Evolutionary conservation across 2,113 vertebrate genomes (phyloP), one percentile per base, ranked within the genome.

Genomic region (Ascaphus truei): DNA sequence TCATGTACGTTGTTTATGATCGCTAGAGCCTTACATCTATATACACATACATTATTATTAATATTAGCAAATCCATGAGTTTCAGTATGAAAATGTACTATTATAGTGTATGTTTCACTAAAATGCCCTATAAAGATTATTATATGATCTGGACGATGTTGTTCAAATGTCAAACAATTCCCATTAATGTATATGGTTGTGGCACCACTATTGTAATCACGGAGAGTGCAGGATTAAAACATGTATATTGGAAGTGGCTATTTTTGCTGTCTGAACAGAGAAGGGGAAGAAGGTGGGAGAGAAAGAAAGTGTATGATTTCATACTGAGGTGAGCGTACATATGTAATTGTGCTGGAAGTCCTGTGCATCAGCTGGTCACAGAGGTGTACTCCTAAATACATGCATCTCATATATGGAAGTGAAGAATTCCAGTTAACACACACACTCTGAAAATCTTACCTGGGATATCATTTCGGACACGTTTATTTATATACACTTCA

Each of bases 331-430:
- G 41, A 36, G 33, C 47, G 18, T 33, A 53, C 34, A 7, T 10
- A 65, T 65, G 27, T 65, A 22, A 48, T 25, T 53, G 22, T 22
- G 22, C 25, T 27, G 11, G 41, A 12, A 48, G 16, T 48, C 16
- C 43, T 48, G 4, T n/a, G 36, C 25, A 13, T 47, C 63, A 66
- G 63, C 26, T 66, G 63, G n/a, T 62, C 51, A 31, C 47, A 36
- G 15, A 60, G 27, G 62, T 51, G 26, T 37, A 45, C 16, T 20
- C 3, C 41, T 8, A 18, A 9, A 45, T 5, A 45, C 13, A 45
- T 45, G 4, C 15, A 45, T 18, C 5, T 10, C 41, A n/a, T n/a
- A n/a, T n/a, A n/a, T n/a, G n/a, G n/a, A n/a, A n/a, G n/a, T 4
- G n/a, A 20, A 45, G 41, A 45, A 20, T 45, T 18, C n/a, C 15